Conservation (phyloP, 1,140 invertebrate genomes). For the Parasteatoda tepidariorum region DNA sequence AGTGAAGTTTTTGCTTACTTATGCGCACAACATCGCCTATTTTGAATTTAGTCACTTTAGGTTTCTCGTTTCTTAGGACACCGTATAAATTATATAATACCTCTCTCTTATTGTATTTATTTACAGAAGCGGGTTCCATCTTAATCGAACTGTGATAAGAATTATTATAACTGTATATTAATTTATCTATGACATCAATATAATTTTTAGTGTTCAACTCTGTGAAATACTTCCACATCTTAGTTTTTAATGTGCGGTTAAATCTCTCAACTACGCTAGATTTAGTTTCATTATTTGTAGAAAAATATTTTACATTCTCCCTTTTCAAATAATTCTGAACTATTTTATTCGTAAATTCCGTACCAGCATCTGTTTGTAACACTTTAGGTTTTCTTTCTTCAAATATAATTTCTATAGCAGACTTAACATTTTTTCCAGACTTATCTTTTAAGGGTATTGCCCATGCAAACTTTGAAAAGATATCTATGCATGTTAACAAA, state of each 20-base stretch:
- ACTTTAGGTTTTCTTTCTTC: too few relatives aligned
- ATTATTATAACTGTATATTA: constrained; percentile 69
- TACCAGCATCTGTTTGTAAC: too few relatives aligned
- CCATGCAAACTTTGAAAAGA: constrained; percentile 5
- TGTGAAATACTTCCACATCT: too few relatives aligned
- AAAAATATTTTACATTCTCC: background rate
- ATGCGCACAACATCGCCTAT: too few relatives aligned
- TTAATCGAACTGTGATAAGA: constrained; percentile 68
- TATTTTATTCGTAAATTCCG: too few relatives aligned
- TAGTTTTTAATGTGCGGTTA: too few relatives aligned
- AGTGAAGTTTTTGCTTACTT: constrained; percentile 3
- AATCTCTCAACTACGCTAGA: too few relatives aligned
- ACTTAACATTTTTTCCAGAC: too few relatives aligned
- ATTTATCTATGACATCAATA: constrained; percentile 65
- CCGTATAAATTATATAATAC: constrained; percentile 31
- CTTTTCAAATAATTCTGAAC: background rate
- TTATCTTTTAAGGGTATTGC: background rate
- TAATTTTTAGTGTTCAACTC: constrained; percentile 69
- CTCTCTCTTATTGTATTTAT: constrained; percentile 65
- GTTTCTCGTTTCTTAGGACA: background rate
- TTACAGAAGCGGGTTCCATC: too few relatives aligned
- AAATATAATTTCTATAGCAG: background rate
- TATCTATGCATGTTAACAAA: background rate
- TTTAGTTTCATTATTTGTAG: background rate
- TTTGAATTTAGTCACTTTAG: background rate